Base-by-base conservation (phyloP, 2,797 vertebrate genomes). In the Hyperoplus lanceolatus region DNA sequence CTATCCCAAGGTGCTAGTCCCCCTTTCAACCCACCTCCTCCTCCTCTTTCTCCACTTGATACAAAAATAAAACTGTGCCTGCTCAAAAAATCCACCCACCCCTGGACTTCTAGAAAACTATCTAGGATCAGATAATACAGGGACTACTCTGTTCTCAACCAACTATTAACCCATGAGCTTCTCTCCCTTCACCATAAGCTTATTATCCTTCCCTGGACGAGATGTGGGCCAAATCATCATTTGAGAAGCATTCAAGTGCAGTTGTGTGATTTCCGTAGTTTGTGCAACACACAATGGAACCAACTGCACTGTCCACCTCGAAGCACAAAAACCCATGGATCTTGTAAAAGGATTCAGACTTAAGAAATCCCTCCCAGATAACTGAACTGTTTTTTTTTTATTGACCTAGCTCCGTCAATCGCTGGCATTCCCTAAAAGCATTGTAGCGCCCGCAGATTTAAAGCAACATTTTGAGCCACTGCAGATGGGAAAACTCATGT, bases 41-140 rank as follows among this genome's bases (percentile, higher is more conserved):
- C 57, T 74, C 45, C 18, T 76, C 18, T 71, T 79, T 80, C 53
- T 86, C 66, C 51, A n/a, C 68, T 81, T 73, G 42, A 83, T 91
- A 94, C 10, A 93, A 94, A 95, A 94, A 94, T 94, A 94, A 90
- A 92, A 86, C 78, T 87, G 81, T 84, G 75, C 67, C 68, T 86
- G 63, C 75, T 80, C 69, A 61, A 81, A 90, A 80, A 29, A 29
- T 29, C 29, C 29, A 81, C 76, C 83, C 81, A 82, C 83, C 70
- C 29, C 79, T 82, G 77, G 80, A 90, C 83, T 80, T 59, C 81
- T 83, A 85, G 79, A 84, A 82, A 87, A 89, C 66, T 75, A 72
- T 81, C 80, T 64, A 60, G 70, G 67, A 77, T 86, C 61, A 54
- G 57, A 81, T 74, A 81, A 58, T 42, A 50, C 51, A 69, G 49